These are phyloP conservation scores for Phenganax marumi DNA, from an alignment of 92 coral and sea anemone species.

Conservation along the genomic window DNA sequence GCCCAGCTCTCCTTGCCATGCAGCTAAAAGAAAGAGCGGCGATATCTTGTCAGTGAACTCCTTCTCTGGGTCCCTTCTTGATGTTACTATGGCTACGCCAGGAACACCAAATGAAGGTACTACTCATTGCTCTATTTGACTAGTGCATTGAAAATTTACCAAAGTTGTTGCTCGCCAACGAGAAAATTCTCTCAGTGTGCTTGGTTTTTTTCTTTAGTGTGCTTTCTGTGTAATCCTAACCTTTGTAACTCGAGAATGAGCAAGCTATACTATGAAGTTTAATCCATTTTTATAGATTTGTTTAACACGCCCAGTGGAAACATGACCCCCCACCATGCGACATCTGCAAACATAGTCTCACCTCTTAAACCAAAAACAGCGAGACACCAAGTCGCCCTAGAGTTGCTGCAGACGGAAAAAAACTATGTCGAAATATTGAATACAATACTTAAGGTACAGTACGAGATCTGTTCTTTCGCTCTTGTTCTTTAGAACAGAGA, in stretches of 20 bases:
- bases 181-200: too few species aligned
- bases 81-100: conserved; percentile 79
- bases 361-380: conserved; percentile 87
- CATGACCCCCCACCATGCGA: conserved; percentile 59
- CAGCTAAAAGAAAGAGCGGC: conserved; percentile 77
- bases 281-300: conserved; percentile 3
- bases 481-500: not conserved
- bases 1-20: conserved; percentile 85
- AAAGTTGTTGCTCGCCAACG: too few species aligned
- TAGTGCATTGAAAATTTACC: not conserved
- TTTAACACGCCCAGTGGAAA: conserved; percentile 71
- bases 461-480: not conserved
- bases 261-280: too few species aligned
- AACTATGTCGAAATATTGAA: conserved; percentile 88
- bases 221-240: too few species aligned
- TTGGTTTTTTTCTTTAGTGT: too few species aligned
- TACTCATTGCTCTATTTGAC: not conserved
- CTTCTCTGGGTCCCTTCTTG: conserved; percentile 77
- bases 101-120: conserved; percentile 70
- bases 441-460: conserved; percentile 81
- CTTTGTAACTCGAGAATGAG: too few species aligned
- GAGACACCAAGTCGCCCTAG: conserved; percentile 92
- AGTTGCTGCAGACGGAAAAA: conserved; percentile 86
- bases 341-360: conserved; percentile 55
- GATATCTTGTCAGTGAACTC: conserved; percentile 71